Base-by-base conservation (phyloP, 2,888 invertebrate species). In the Agrochola lota region DNA sequence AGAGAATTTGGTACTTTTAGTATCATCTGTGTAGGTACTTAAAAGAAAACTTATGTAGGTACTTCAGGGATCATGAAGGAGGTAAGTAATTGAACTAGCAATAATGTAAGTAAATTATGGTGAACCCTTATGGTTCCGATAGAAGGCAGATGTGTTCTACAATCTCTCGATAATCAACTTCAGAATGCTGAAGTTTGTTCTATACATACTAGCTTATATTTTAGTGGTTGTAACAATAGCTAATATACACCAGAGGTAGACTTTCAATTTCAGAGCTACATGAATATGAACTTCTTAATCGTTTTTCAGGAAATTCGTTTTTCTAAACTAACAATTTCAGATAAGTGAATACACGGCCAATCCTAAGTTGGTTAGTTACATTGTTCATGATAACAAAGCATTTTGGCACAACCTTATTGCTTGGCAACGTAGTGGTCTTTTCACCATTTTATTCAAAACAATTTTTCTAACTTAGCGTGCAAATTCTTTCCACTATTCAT, bases 1-100 rank as follows among this genome's bases (percentile, higher is more conserved):
- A 26, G 15, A 35, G 40, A 35, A 35, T 82, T 64, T 75, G n/a
- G 73, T 76, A 55, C 60, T 30, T 63, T 57, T 55, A 60, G 64
- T 43, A 9, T 30, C 11, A 62, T 52, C 43, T 30, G 15, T 30
- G 5, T 67, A 12, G 23, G 23, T 30, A 70, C 43, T 70, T 70
- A 7, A 30, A 57, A 55, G 1, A 17, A 60, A 5, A 40, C 23
- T 26, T 17, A 5, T 60, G 40, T 15, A 46, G 6, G n/a, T 55
- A 52, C 43, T 72, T 55, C n/a, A 62, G 17, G 26, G 17, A n/a
- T 40, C 72, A 30, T 46, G 12, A 15, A 59, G 17, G 0, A 67
- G 23, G 9, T 26, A 20, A 35, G 20, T 20, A 40, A n/a, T 49
- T 49, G 8, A 35, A 46, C 30, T 46, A 17, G 17, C 23, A 62